Evolutionary conservation across 2,797 vertebrate genomes (phyloP).

Genomic region (Apodemus agrarius): DNA sequence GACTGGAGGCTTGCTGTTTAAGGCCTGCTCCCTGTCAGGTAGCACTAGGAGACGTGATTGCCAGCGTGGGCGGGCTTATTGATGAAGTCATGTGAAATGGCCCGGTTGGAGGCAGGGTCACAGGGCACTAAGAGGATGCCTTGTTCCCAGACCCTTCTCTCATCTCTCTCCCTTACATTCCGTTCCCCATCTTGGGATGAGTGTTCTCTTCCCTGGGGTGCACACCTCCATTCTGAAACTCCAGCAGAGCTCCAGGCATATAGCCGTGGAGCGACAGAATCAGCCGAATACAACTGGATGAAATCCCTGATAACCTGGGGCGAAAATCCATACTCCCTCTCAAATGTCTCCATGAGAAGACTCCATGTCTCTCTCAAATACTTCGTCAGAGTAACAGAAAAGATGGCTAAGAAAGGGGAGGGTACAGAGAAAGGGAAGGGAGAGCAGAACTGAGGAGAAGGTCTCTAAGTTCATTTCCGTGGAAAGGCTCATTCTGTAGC

Average conservation of each 20-base stretch:
- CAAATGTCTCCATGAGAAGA: too few species aligned
- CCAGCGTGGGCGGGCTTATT: not conserved
- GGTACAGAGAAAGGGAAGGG: not conserved
- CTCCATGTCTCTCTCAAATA: not conserved
- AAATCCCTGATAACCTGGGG: not conserved
- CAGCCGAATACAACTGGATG: not conserved
- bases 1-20: not conserved
- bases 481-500: not conserved
- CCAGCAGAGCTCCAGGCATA: not conserved
- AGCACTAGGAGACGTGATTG: not conserved
- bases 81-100: not conserved
- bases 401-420: too few species aligned
- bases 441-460: not conserved
- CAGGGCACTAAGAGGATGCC: not conserved
- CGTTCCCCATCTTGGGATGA: not conserved
- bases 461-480: not conserved
- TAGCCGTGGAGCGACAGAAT: not conserved
- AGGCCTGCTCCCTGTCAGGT: not conserved
- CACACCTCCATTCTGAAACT: not conserved
- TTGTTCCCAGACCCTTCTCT: not conserved
- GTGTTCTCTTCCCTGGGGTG: not conserved
- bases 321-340: not conserved
- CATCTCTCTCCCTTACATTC: not conserved
- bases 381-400: not conserved
- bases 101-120: not conserved